Conservation (phyloP, 2,888 invertebrate species). For the Scelioninae gen. 1 region DNA sequence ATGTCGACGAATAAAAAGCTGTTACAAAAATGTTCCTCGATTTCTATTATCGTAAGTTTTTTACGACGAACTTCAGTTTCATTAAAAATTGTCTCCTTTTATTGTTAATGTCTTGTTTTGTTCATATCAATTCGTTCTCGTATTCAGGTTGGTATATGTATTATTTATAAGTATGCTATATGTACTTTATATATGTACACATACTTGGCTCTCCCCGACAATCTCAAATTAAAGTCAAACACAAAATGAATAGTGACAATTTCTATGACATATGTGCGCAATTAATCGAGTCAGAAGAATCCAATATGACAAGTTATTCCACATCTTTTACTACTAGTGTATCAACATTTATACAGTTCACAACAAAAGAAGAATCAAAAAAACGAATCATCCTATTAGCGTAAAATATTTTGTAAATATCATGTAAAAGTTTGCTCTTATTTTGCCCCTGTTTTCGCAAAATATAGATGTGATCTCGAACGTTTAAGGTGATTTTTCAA, state of each 20-base stretch:
- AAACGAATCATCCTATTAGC: conserved; percentile 30
- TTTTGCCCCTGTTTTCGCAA: too few relatives aligned
- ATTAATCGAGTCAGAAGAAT: conserved; percentile 62
- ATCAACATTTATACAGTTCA: conserved; percentile 84
- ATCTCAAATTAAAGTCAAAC: conserved; percentile 31
- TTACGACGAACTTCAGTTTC: conserved; percentile 1
- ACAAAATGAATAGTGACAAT: conserved; percentile 45
- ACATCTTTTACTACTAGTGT: conserved; percentile 81
- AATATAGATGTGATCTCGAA: too few relatives aligned
- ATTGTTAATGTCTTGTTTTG: conserved; percentile 10
- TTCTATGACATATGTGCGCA: conserved; percentile 61
- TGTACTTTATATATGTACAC: conserved; percentile 64
- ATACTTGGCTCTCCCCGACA: conserved; percentile 59
- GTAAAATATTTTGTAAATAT: too few relatives aligned
- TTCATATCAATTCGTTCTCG: conserved; percentile 1
- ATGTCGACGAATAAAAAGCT: conserved; percentile 49
- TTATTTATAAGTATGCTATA: conserved; percentile 59
- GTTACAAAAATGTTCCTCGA: conserved; percentile 47
- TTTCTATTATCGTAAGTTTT: conserved; percentile 23
- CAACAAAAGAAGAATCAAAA: conserved; percentile 76
- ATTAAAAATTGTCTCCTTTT: conserved; percentile 9
- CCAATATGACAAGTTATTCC: conserved; percentile 79
- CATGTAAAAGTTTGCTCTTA: too few relatives aligned
- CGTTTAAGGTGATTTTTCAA: too few relatives aligned
- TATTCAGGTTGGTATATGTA: conserved; percentile 17